A percentile compares a stretch with the other conserved stretches of the same genome.
Evolutionary conservation across 1,140 invertebrate species (phyloP).

Genomic region (Drosophila sechellia): DNA sequence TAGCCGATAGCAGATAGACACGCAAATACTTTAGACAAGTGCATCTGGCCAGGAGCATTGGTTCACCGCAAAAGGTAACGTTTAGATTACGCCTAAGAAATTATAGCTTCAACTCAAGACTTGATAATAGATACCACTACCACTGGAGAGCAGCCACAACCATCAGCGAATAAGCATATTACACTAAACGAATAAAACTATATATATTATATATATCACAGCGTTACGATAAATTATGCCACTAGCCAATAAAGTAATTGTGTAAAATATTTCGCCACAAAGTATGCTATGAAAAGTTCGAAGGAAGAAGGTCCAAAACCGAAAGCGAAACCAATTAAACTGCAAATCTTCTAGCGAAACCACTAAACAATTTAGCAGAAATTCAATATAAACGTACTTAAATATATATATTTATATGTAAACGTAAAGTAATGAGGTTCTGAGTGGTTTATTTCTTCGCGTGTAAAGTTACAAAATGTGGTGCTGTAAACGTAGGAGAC

Average conservation of each 20-base stretch:
- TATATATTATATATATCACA: conserved; percentile 73
- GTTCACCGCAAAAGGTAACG: conserved; percentile 19
- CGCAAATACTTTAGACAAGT: conserved; percentile 61
- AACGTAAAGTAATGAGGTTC: conserved; percentile 51
- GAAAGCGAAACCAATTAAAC: background rate
- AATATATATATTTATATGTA: conserved; percentile 39
- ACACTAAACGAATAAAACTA: conserved; percentile 52
- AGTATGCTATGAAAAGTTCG: conserved; percentile 27
- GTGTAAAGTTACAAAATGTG: conserved; percentile 77
- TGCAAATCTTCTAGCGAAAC: conserved; percentile 4
- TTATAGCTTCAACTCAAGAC: conserved; percentile 80
- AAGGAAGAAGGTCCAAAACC: conserved; percentile 1
- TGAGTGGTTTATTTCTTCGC: conserved; percentile 53
- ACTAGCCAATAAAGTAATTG: conserved; percentile 81
- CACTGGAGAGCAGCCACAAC: conserved; percentile 32
- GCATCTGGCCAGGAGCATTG: conserved; percentile 39
- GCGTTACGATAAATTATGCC: conserved; percentile 71
- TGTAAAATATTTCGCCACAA: conserved; percentile 76
- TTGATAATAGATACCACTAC: conserved; percentile 57
- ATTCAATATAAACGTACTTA: conserved; percentile 57
- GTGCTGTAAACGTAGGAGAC: conserved; percentile 68
- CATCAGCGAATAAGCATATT: conserved; percentile 55
- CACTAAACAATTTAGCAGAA: conserved; percentile 58
- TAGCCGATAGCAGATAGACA: conserved; percentile 8
- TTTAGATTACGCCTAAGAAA: conserved; percentile 69